A percentile compares a stretch with the other conserved stretches of the same genome.
These are phyloP conservation scores for Fukomys damarensis DNA, from an alignment of 2,113 vertebrate species.

Conservation along the genomic window DNA sequence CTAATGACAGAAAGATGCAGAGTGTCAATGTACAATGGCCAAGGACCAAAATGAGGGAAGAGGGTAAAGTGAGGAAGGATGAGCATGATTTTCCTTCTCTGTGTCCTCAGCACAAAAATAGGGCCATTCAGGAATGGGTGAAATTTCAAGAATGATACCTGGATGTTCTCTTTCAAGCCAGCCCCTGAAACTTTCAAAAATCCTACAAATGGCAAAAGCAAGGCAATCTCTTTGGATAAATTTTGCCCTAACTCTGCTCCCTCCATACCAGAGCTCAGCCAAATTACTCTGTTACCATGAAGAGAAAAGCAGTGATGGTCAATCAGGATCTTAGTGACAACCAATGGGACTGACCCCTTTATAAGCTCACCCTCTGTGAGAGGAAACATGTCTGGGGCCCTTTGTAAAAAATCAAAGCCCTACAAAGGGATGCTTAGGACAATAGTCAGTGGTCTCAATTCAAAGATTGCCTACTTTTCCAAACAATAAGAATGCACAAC, in stretches of 20 bases:
- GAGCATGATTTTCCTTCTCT: neutral
- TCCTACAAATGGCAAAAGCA: neutral
- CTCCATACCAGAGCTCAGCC: slow-evolving; percentile 19
- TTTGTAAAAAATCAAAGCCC: slow-evolving; percentile 45
- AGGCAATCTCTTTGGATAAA: slow-evolving; percentile 16
- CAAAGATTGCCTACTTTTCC: neutral
- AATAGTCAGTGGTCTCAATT: neutral
- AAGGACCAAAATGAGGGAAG: neutral
- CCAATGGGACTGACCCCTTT: neutral
- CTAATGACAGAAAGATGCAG: neutral
- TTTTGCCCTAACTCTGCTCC: neutral
- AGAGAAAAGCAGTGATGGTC: neutral
- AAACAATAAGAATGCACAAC: neutral
- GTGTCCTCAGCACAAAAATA: neutral
- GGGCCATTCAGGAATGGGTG: neutral
- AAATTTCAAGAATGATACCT: neutral
- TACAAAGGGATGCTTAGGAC: neutral
- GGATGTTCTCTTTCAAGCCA: neutral
- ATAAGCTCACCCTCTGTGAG: neutral
- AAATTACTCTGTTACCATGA: neutral
- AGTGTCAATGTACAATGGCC: neutral
- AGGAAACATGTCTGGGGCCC: neutral
- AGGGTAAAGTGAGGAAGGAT: neutral
- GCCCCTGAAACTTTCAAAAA: neutral
- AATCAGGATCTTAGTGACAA: neutral